Base-by-base conservation (phyloP, 2,797 vertebrate species). In the Paratrypauchen microcephalus region DNA sequence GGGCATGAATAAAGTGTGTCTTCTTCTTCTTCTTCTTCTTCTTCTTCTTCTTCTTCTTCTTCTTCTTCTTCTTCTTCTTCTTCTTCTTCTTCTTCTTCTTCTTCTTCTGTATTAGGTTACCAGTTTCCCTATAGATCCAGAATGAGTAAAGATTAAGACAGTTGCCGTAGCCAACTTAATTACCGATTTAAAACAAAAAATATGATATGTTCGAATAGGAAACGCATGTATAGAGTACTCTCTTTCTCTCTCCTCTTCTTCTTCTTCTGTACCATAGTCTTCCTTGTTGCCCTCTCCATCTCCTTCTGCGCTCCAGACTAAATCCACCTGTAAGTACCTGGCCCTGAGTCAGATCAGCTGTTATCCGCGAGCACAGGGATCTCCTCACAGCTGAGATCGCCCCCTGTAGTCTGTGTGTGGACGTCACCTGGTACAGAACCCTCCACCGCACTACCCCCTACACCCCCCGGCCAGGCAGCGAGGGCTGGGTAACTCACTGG, bases 371-470 rank as follows among this genome's bases (percentile, higher is more conserved):
- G 54, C 23, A 54, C 78, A 0, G 85, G 83, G 83, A 84, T 75
- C 57, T 68, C 45, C 69, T 66, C 73, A 76, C 86, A 88, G 86
- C 84, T 87, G 84, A 86, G 83, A 65, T 80, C 16, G 11, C 75
- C 85, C 30, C 73, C 83, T 15, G 69, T 68, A 75, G 78, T 75
- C 74, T 72, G 60, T 82, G 70, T 50, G 83, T 86, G 86, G 86
- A 85, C 84, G 79, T 89, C 87, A 91, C 89, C 88, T 92, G 88
- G 87, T 57, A 6, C 55, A 13, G 12, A 5, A 21, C 86, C 82
- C 79, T 81, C 69, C 74, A 64, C 39, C 0, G 45, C 77, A 76
- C 86, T 86, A 19, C 9, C 58, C 50, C 2, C 59, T 13, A 11
- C 32, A 9, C 59, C 59, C 30, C 59, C 5, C 5, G 8, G 41